phyloP scores from a whole-genome alignment of 2,797 vertebrate genomes.

The Anas acuta region DNA sequence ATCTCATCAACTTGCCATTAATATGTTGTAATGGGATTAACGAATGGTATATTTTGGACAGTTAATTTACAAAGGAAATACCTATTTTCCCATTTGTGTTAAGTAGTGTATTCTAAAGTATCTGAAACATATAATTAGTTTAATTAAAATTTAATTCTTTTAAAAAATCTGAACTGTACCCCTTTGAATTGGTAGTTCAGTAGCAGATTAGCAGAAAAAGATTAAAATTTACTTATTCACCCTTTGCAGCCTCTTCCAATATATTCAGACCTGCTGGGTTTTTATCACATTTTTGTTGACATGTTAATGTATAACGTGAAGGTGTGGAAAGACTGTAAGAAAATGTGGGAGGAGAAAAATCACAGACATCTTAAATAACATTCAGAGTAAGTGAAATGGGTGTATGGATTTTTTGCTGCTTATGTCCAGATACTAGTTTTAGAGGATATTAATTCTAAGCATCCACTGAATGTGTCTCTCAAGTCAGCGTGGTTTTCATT shows the following conservation, averaged over 20 bases:
- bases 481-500: neutral
- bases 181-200: neutral
- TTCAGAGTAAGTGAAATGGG: neutral
- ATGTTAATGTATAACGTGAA: neutral
- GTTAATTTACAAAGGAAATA: neutral
- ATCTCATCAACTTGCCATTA: neutral
- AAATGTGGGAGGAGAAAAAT: neutral
- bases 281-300: conserved; percentile 28
- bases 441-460: conserved; percentile 3
- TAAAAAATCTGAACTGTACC: neutral
- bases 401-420: neutral
- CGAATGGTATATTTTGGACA: neutral
- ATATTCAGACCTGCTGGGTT: neutral
- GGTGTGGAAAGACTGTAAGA: neutral
- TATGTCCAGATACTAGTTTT: neutral
- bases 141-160: neutral
- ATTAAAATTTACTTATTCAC: neutral
- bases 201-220: neutral
- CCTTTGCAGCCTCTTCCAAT: neutral
- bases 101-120: neutral
- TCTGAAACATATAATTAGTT: neutral
- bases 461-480: neutral
- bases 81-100: neutral
- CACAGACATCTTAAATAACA: neutral
- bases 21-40: neutral